phyloP scores from a whole-genome alignment of 1,140 invertebrate species.

The Hyles euphorbiae region DNA sequence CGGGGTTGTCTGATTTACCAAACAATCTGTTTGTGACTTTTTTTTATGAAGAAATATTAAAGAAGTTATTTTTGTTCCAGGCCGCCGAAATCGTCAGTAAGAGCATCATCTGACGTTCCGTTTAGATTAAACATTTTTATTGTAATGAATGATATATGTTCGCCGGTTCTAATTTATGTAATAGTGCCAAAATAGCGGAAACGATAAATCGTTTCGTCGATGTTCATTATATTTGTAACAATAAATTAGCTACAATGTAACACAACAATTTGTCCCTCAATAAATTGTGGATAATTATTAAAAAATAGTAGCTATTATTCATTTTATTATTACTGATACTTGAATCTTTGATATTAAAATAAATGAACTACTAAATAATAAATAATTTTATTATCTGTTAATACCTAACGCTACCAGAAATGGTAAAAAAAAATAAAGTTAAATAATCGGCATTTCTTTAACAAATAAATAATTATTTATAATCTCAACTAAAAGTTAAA shows the following conservation, averaged over 20 bases:
- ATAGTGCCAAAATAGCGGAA: conserved; percentile 58
- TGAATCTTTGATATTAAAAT: conserved; percentile 59
- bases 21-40: too few species aligned
- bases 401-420: neutral
- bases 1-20: too few species aligned
- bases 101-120: conserved; percentile 14
- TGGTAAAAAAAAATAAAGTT: too few species aligned
- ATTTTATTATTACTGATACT: conserved; percentile 51
- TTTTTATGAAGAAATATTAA: too few species aligned
- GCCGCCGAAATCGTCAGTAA: conserved; percentile 70
- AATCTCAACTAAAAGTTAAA: too few species aligned
- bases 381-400: conserved; percentile 29
- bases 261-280: conserved; percentile 44
- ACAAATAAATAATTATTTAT: too few species aligned
- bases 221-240: conserved; percentile 30
- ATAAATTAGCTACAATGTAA: conserved; percentile 42
- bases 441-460: too few species aligned
- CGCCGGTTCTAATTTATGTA: conserved; percentile 53
- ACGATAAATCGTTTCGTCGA: conserved; percentile 32
- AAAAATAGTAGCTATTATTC: conserved; percentile 34
- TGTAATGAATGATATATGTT: conserved; percentile 35
- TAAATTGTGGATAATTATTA: conserved; percentile 38
- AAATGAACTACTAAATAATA: conserved; percentile 49
- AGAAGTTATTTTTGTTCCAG: conserved; percentile 36
- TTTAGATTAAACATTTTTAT: conserved; percentile 43